These are phyloP conservation scores for Sitobion miscanthi DNA, from an alignment of 1,140 invertebrate genomes.

Conservation along the genomic window DNA sequence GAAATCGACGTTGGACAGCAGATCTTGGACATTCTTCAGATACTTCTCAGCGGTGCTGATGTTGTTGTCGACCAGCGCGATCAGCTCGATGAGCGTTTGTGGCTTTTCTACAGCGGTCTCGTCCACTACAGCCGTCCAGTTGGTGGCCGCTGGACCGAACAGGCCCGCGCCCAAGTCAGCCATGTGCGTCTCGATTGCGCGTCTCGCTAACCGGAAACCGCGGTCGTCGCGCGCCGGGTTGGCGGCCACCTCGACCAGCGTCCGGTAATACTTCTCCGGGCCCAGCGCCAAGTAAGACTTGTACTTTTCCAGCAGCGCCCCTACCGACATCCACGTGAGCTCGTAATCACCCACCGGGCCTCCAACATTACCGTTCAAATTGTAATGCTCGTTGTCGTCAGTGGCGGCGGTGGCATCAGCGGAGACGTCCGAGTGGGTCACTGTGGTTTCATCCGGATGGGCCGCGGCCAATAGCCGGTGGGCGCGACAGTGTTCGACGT, in stretches of 20 bases:
- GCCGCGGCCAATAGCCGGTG: not conserved
- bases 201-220: not conserved
- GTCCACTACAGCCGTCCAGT: not conserved
- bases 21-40: not conserved
- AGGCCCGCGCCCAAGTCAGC: not conserved
- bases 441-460: too few relatives aligned
- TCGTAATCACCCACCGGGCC: not conserved
- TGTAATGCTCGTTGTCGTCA: not conserved
- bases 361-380: not conserved
- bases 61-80: slow-evolving; percentile 43
- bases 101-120: not conserved
- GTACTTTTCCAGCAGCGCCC: not conserved
- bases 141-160: not conserved
- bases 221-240: slow-evolving; percentile 1
- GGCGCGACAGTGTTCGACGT: not conserved
- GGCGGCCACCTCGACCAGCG: not conserved
- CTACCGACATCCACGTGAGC: slow-evolving; percentile 34
- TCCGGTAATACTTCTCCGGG: not conserved
- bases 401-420: not conserved
- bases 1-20: not conserved
- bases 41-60: slow-evolving; percentile 30
- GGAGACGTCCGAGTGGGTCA: not conserved
- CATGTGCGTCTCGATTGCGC: not conserved
- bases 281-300: not conserved
- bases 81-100: not conserved